Evolutionary conservation across 64 coral and sea anemone species (phyloP).

Genomic region (Cladopsammia gracilis): DNA sequence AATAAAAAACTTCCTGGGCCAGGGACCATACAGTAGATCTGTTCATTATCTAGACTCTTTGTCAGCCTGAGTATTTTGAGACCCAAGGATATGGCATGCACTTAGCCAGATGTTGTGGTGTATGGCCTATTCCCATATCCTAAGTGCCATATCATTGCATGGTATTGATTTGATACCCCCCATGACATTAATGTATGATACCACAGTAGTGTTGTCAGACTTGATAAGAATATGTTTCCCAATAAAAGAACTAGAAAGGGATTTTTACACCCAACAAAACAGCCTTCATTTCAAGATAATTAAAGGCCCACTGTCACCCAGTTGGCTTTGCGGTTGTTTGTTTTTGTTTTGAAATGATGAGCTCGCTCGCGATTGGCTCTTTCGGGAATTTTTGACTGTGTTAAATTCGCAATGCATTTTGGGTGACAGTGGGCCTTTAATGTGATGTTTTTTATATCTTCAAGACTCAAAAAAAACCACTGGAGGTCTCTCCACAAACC

Average conservation of each 20-base stretch:
- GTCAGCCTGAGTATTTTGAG: constrained; percentile 30
- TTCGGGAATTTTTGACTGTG: no score
- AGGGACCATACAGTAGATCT: constrained; percentile 31
- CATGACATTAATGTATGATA: constrained; percentile 33
- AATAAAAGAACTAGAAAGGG: constrained; percentile 10
- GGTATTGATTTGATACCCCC: constrained; percentile 12
- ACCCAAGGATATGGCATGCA: constrained; percentile 17
- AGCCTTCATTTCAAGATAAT: constrained; percentile 62
- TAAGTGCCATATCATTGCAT: constrained; percentile 18
- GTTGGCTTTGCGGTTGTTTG: no score
- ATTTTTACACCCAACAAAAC: constrained; percentile 10
- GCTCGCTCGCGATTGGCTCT: no score
- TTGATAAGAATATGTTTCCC: background rate
- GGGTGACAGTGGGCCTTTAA: no score
- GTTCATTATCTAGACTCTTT: constrained; percentile 7
- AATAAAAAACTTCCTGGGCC: background rate
- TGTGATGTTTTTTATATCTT: background rate
- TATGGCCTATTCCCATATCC: constrained; percentile 37
- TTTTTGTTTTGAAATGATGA: no score
- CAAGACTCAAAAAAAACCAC: constrained; percentile 6
- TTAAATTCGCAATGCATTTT: no score
- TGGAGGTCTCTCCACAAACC: background rate
- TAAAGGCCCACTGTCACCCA: no score
- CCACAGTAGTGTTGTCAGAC: constrained; percentile 39
- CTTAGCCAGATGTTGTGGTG: constrained; percentile 33